Evolutionary conservation across 2,888 invertebrate species (phyloP), one percentile per base, ranked within the genome.

Genomic region (Clusia tigrina): DNA sequence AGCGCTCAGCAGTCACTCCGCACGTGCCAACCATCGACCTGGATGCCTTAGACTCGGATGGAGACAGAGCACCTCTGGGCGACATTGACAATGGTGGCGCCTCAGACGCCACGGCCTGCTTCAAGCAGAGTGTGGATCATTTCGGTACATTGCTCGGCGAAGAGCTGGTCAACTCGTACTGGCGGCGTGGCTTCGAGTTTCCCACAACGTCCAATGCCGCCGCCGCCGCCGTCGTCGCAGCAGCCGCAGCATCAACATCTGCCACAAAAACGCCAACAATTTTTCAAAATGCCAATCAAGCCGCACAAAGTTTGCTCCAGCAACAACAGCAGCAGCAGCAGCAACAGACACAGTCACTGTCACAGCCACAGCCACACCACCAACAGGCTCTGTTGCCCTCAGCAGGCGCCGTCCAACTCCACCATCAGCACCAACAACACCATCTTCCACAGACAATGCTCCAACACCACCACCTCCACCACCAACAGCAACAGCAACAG

Each of bases 111-210:
- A 56, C 64, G 54, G 2, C 62, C 42, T 24, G 38, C 12, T 72
- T 68, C 56, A 69, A 74, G 22, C 65, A 72, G 81, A 89, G 88
- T 84, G 89, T 89, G 76, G 89, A 89, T 81, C 86, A 88, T 75
- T 90, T 90, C 86, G 91, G 91, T 85, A 88, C 89, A 70, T 86
- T 89, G 80, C 86, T 92, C 81, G 93, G 93, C 83, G 91, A 92
- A 83, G 92, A 93, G 84, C 70, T 81, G 63, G 90, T 93, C 83
- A 93, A 93, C 83, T 89, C 89, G 76, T 89, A 90, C 82, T 91
- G 91, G 90, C 88, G 91, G 80, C 88, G 90, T 75, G 89, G 89
- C 76, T 86, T 90, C 80, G 90, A 90, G 81, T 69, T 70, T 82
- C 86, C 72, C 78, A 83, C 71, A 77, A 79, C 79, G 22, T 55